phyloP scores from a whole-genome alignment of 1,140 invertebrate species.

The Bombus cullumanus region DNA sequence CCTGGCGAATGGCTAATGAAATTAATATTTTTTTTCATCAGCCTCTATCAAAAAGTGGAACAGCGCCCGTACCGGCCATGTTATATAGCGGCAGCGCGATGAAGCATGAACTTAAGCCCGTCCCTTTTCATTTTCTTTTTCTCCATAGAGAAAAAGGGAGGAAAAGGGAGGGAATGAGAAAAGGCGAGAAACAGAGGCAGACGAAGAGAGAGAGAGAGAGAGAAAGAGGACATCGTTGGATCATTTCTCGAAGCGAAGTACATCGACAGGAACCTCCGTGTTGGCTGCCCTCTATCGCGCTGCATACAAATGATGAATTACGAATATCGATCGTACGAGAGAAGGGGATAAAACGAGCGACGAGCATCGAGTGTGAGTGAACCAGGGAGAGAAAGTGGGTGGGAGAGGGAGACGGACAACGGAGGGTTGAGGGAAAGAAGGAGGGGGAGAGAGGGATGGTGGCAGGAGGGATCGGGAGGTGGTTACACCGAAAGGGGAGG shows the following conservation, averaged over 20 bases:
- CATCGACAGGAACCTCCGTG: conserved; percentile 61
- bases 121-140: conserved; percentile 20
- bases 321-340: conserved; percentile 78
- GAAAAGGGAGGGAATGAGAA: not conserved
- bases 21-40: conserved; percentile 58
- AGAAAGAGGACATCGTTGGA: conserved; percentile 57
- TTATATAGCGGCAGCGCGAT: conserved; percentile 6
- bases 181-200: not conserved
- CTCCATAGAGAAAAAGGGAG: not conserved
- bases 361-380: conserved; percentile 14
- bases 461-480: not conserved
- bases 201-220: not conserved
- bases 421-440: not conserved
- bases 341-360: conserved; percentile 38
- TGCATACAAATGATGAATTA: conserved; percentile 83
- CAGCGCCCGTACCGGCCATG: not conserved
- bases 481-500: conserved; percentile 48
- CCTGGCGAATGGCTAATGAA: conserved; percentile 64
- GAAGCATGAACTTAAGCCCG: conserved; percentile 39
- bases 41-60: conserved; percentile 26
- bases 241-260: conserved; percentile 66
- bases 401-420: not conserved
- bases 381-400: conserved; percentile 5
- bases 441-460: not conserved
- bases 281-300: conserved; percentile 72